Conservation (phyloP, 2,113 vertebrate species). For the Xenus cinereus region DNA sequence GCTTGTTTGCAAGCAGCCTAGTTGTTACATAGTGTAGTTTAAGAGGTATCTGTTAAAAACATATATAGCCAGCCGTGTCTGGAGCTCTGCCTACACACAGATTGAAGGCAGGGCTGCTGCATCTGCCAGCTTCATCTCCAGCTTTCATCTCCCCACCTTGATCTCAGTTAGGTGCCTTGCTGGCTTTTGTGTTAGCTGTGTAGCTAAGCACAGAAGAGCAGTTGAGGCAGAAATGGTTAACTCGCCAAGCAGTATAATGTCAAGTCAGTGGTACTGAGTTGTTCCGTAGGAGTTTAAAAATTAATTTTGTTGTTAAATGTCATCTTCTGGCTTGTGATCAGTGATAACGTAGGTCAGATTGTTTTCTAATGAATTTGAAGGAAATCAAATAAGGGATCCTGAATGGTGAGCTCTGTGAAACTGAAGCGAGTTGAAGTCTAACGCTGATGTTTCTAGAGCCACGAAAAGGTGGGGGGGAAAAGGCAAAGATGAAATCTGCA, state of each 20-base stretch:
- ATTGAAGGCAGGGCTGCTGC: background rate
- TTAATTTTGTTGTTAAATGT: background rate
- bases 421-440: background rate
- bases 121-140: background rate
- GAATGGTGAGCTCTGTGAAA: background rate
- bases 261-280: background rate
- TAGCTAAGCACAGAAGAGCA: rapidly evolving
- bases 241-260: background rate
- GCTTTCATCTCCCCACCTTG: background rate
- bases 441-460: background rate
- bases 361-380: background rate
- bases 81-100: background rate
- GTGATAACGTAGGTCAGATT: background rate
- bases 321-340: background rate
- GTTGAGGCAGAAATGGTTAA: background rate
- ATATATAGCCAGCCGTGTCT: background rate
- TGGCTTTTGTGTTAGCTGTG: background rate
- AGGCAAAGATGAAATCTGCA: background rate
- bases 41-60: background rate
- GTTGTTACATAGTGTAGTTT: background rate
- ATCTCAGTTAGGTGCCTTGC: background rate
- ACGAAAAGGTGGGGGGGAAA: background rate
- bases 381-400: background rate
- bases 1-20: background rate
- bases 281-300: background rate